A percentile compares a stretch with the other conserved stretches of the same genome.
These are phyloP conservation scores for Nasonia longicornis DNA, from an alignment of 1,140 invertebrate species.

Conservation along the genomic window DNA sequence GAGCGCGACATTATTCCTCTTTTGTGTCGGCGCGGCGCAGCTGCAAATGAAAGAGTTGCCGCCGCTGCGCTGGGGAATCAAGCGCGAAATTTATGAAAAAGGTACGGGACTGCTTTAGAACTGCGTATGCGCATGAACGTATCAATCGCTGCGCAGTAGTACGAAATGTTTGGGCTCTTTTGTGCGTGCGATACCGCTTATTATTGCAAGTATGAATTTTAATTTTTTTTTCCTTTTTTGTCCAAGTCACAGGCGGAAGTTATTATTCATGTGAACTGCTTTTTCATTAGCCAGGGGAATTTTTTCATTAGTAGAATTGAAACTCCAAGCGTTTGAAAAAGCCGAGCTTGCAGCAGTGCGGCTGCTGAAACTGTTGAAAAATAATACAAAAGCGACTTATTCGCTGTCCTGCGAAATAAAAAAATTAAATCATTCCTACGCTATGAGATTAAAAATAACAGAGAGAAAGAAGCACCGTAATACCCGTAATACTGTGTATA, in stretches of 20 bases:
- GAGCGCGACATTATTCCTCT: constrained; percentile 27
- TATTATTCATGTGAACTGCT: neutral
- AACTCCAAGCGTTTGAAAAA: neutral
- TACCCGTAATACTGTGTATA: neutral
- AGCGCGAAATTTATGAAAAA: neutral
- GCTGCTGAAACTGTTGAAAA: neutral
- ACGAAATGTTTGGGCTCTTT: no score
- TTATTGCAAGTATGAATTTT: neutral
- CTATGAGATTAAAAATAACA: neutral
- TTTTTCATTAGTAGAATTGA: neutral
- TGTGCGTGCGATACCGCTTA: neutral
- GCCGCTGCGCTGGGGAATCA: neutral
- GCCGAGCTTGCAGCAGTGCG: neutral
- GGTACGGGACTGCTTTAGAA: neutral
- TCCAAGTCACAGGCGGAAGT: neutral
- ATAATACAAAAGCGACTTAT: neutral
- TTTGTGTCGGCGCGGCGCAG: neutral
- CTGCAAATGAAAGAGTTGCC: constrained; percentile 17
- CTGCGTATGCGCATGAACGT: neutral
- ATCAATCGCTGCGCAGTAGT: neutral
- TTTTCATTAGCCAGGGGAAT: neutral
- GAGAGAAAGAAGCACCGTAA: neutral
- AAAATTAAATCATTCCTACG: neutral
- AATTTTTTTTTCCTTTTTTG: neutral
- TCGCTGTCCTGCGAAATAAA: neutral